Base-by-base conservation (phyloP, 2,888 invertebrate genomes). In the Eubasilissa splendida region DNA sequence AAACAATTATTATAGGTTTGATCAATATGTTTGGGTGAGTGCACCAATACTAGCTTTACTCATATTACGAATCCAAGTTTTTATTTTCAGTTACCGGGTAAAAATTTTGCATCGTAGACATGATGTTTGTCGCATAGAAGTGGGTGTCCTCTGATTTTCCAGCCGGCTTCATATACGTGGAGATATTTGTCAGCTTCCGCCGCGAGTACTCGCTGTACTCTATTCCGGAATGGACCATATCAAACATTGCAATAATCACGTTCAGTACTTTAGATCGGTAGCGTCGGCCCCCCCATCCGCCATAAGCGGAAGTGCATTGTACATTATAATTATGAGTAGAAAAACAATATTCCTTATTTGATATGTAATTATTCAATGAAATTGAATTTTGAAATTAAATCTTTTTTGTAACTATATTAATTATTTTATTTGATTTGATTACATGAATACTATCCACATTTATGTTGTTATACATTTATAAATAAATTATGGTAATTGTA, bases 21-120 rank as follows among this genome's bases (percentile, higher is more conserved):
- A 22, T 22, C 22, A 22, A 22, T 22, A 22, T 22, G 1, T 22
- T 22, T 22, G 22, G 22, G 22, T 1, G 22, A 22, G 22, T 22
- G 1, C 22, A 22, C 22, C 22, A 22, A 22, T 22, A 22, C 22
- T 22, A 22, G 1, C 22, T 22, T 1, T 22, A 22, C 22, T 1
- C 22, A 22, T 22, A 22, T 22, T 22, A 22, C 22, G 22, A 22
- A 22, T 22, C 22, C 22, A 22, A 22, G 22, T 22, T 22, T 22
- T 22, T 22, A 22, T 22, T 22, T 22, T 22, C 22, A 22, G 22
- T 22, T 22, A 22, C 22, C 22, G 22, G 22, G 22, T 1, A 90
- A 84, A 91, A 89, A 84, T 91, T 89, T 85, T 92, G 92, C 84
- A 91, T 92, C 84, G 90, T 93, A 60, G 92, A 93, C 84, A 92